These are phyloP conservation scores for Monochamus saltuarius DNA, from an alignment of 1,140 invertebrate species.

Conservation along the genomic window DNA sequence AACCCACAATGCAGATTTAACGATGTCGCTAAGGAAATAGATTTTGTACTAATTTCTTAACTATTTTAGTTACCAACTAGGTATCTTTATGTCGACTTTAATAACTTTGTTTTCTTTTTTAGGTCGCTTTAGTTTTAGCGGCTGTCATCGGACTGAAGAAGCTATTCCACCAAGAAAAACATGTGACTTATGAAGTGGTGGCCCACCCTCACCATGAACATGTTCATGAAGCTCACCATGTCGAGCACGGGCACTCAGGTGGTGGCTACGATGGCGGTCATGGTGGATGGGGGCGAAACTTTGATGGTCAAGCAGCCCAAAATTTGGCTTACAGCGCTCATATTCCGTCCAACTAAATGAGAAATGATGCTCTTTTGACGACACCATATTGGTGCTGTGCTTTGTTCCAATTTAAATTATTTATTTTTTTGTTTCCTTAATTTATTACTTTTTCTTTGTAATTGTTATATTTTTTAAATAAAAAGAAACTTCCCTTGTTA, in stretches of 20 bases:
- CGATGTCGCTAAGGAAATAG: too few species aligned
- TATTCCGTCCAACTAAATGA: constrained; percentile 44
- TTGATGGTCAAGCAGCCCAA: constrained; percentile 56
- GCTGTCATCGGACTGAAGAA: constrained; percentile 81
- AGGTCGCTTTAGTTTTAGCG: constrained; percentile 73
- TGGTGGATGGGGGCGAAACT: constrained; percentile 53
- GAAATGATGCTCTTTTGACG: constrained; percentile 18
- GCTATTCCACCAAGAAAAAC: constrained; percentile 71
- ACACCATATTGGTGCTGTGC: constrained; percentile 46
- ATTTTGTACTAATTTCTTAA: too few species aligned
- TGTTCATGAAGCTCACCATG: constrained; percentile 52
- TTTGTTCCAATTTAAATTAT: constrained; percentile 35
- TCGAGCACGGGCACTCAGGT: constrained; percentile 44
- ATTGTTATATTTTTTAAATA: background rate
- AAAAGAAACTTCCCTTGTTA: background rate
- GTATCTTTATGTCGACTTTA: too few species aligned
- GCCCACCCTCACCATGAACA: constrained; percentile 64
- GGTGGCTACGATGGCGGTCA: constrained; percentile 59
- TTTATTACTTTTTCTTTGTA: constrained; percentile 11
- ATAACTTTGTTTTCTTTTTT: constrained; percentile 23
- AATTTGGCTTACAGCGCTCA: constrained; percentile 67
- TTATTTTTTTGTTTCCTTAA: constrained; percentile 36
- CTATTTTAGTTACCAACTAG: too few species aligned
- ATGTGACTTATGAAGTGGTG: constrained; percentile 74
- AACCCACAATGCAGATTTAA: too few species aligned